Percentiles rank a stretch among this genome's conserved stretches.
Evolutionary conservation across 2,797 vertebrate genomes (phyloP).

Genomic region (Syngnathus rostellatus): DNA sequence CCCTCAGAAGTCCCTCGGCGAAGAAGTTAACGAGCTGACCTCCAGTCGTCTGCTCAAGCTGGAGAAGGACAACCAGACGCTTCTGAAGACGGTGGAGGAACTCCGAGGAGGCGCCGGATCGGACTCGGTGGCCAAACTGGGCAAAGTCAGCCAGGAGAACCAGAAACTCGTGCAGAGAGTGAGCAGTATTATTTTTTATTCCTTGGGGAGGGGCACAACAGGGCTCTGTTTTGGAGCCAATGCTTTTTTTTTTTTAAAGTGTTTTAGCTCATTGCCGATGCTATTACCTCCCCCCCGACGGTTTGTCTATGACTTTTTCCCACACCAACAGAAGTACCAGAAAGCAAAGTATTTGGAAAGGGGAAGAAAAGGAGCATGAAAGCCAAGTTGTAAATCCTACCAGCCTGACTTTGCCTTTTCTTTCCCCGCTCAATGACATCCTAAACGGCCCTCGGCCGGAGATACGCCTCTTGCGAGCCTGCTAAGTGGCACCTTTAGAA

Average conservation of each 20-base stretch:
- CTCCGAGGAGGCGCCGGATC: slow-evolving; percentile 70
- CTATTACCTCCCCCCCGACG: slow-evolving; percentile 29
- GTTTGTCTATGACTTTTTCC: slow-evolving; percentile 32
- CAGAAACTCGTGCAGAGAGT: slow-evolving; percentile 86
- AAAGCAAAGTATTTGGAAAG: slow-evolving; percentile 17
- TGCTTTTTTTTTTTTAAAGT: background rate
- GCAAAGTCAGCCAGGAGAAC: slow-evolving; percentile 85
- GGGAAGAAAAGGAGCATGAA: slow-evolving; percentile 41
- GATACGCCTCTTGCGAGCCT: slow-evolving; percentile 35
- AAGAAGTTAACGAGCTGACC: slow-evolving; percentile 92
- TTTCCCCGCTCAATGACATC: slow-evolving; percentile 37
- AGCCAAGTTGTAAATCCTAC: slow-evolving; percentile 56
- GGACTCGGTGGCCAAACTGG: slow-evolving; percentile 69
- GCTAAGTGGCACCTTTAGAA: slow-evolving; percentile 44
- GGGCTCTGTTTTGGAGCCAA: background rate
- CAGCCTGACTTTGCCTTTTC: slow-evolving; percentile 26
- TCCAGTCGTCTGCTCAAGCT: slow-evolving; percentile 90
- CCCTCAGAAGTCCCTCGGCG: slow-evolving; percentile 89
- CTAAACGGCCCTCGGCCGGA: slow-evolving; percentile 37
- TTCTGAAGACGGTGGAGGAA: slow-evolving; percentile 88
- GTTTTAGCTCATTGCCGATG: background rate
- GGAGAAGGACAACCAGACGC: slow-evolving; percentile 96
- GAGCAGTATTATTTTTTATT: background rate
- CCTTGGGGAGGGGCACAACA: background rate
- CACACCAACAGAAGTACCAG: slow-evolving; percentile 21